Evolutionary conservation across 2,797 vertebrate genomes (phyloP), one percentile per base, ranked within the genome.

Genomic region (Rhynchotus rufescens): DNA sequence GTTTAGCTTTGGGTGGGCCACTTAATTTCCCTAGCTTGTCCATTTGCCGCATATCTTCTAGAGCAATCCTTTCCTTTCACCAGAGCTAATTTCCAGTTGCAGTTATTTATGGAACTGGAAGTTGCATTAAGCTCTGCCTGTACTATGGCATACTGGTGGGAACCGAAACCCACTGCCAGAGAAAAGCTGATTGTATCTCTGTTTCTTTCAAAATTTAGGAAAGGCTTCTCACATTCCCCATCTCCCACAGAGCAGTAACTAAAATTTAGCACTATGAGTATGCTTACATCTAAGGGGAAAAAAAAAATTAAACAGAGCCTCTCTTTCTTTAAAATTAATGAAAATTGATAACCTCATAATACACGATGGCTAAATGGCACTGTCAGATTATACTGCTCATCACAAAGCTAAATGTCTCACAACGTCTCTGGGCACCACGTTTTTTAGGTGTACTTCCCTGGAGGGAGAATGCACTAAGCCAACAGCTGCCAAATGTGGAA

Each of bases 401-500:
- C 78, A 17, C 34, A 82, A 84, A 91, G 91, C 62, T 85, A 79
- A 88, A 86, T 1, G 1, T 22, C n/a, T 49, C 21, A 61, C n/a
- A 34, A 74, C 10, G 66, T 21, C 20, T 54, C 62, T 36, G 51
- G 56, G 26, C 45, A 26, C 32, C 30, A 15, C 45, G 74, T 36
- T 66, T 42, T 78, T 95, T 54, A 82, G 3, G 32, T 69, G 19
- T 15, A 34, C 8, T 83, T 72, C 82, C 71, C 81, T 78, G 40
- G 60, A 92, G 90, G 15, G 60, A 9, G 25, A 92, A 22, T 44
- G 56, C 26, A 1, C 57, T 64, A 56, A 95, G 49, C 11, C 32
- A 90, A 74, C 47, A 56, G 11, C 42, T 85, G 42, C 72, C n/a
- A 89, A 91, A 92, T 72, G 77, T 83, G 73, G 84, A 94, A 88